These are phyloP conservation scores for Trichogramma pretiosum DNA, from an alignment of 1,140 invertebrate species.

Conservation along the genomic window DNA sequence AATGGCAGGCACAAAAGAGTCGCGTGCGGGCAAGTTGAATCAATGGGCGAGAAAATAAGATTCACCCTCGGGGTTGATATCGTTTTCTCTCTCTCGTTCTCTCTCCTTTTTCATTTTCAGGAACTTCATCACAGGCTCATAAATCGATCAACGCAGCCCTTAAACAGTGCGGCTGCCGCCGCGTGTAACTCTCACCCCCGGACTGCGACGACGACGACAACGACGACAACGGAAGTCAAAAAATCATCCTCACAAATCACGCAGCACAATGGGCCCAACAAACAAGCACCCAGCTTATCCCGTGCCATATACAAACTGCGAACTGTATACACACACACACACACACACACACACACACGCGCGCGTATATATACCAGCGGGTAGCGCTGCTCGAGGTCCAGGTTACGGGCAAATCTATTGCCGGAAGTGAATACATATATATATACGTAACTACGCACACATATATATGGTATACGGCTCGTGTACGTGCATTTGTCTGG, in stretches of 20 bases:
- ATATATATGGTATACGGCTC: too few species aligned
- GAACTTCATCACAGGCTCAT: conserved; percentile 21
- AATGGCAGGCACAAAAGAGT: background rate
- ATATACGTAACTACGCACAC: too few species aligned
- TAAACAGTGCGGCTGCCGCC: conserved; percentile 19
- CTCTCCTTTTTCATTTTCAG: conserved; percentile 2
- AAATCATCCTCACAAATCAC: conserved; percentile 45
- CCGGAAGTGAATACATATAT: conserved; percentile 45
- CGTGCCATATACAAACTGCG: conserved; percentile 28
- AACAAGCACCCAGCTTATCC: conserved; percentile 28
- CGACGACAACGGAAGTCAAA: conserved; percentile 44
- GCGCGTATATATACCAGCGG: conserved; percentile 10
- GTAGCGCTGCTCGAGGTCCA: conserved; percentile 14
- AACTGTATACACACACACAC: conserved; percentile 35
- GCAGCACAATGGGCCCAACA: conserved; percentile 38
- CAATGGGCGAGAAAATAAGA: conserved; percentile 19
- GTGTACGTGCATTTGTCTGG: conserved; percentile 24
- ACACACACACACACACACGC: conserved; percentile 21
- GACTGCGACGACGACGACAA: conserved; percentile 22
- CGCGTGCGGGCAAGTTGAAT: background rate
- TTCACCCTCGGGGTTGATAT: conserved; percentile 23
- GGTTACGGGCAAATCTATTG: conserved; percentile 41
- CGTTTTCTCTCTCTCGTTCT: conserved; percentile 7
- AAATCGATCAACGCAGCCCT: conserved; percentile 31
- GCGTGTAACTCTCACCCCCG: too few species aligned